Evolutionary conservation across 2,888 invertebrate species (phyloP).

Genomic region (Calephelis perditalis): DNA sequence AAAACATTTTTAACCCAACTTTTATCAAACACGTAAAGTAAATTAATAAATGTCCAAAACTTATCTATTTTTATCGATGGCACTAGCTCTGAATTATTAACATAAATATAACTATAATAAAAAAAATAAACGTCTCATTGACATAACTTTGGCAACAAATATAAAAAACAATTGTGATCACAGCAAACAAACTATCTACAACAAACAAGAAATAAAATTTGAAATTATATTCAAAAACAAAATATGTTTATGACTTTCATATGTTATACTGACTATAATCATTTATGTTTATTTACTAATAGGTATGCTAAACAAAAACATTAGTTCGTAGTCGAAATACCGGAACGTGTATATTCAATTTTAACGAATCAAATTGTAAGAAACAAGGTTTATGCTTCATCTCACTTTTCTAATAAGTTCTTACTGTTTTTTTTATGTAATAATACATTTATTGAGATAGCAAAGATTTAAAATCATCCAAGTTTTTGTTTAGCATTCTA

Average conservation of each 20-base stretch:
- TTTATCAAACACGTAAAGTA: no score
- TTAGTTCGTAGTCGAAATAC: background rate
- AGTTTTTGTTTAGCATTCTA: constrained; percentile 1
- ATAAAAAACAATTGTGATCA: constrained; percentile 33
- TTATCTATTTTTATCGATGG: no score
- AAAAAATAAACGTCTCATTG: constrained; percentile 9
- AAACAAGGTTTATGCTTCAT: no score
- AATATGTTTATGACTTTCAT: constrained; percentile 5
- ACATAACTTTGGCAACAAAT: constrained; percentile 32
- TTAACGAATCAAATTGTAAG: no score
- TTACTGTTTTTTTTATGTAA: no score
- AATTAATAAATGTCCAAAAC: no score
- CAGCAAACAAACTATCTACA: constrained; percentile 31
- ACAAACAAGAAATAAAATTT: constrained; percentile 24
- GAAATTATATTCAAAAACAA: constrained; percentile 24
- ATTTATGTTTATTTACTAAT: background rate
- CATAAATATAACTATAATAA: background rate
- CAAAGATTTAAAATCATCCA: no score
- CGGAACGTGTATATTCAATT: no score
- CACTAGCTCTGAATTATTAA: background rate
- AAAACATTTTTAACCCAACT: no score
- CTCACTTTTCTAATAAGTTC: no score
- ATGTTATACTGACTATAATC: constrained; percentile 1
- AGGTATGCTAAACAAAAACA: constrained; percentile 3
- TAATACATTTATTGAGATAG: no score